Percentiles rank a stretch among this genome's conserved stretches.
phyloP scores from a whole-genome alignment of 2,888 invertebrate genomes.

The Drosophila sordidula region DNA sequence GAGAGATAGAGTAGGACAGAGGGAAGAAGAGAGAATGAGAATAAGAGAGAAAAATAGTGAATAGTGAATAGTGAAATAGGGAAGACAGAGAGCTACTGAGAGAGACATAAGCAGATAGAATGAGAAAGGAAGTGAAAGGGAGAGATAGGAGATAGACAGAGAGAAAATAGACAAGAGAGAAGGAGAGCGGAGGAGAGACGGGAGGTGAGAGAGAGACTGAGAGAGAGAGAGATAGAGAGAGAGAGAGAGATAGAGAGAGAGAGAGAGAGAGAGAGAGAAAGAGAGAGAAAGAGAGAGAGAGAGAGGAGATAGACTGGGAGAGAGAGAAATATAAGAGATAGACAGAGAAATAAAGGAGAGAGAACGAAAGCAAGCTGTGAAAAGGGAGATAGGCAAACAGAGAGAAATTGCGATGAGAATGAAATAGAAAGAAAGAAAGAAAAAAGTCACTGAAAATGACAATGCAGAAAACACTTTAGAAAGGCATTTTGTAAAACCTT shows the following conservation, averaged over 20 bases:
- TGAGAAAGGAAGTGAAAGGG: neutral
- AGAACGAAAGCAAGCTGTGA: neutral
- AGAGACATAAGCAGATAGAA: too few species aligned
- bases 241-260: neutral
- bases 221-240: neutral
- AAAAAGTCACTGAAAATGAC: too few species aligned
- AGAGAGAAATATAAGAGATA: neutral
- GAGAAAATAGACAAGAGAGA: neutral
- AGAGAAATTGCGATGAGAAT: neutral
- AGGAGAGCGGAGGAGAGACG: neutral
- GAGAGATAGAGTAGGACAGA: too few species aligned
- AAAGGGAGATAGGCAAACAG: neutral
- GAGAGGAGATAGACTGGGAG: neutral
- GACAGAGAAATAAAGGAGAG: neutral
- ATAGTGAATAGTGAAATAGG: too few species aligned
- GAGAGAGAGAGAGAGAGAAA: neutral
- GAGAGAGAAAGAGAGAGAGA: neutral
- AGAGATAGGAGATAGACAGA: neutral
- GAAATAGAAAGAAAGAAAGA: too few species aligned
- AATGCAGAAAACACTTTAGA: too few species aligned
- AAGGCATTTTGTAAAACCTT: too few species aligned
- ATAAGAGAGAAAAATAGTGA: too few species aligned
- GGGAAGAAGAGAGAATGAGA: too few species aligned
- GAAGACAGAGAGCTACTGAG: too few species aligned
- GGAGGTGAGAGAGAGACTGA: too few species aligned